Percentiles rank a stretch among this genome's conserved stretches.
Evolutionary conservation across 2,797 vertebrate genomes (phyloP).

Genomic region (Chromobotia macracanthus): DNA sequence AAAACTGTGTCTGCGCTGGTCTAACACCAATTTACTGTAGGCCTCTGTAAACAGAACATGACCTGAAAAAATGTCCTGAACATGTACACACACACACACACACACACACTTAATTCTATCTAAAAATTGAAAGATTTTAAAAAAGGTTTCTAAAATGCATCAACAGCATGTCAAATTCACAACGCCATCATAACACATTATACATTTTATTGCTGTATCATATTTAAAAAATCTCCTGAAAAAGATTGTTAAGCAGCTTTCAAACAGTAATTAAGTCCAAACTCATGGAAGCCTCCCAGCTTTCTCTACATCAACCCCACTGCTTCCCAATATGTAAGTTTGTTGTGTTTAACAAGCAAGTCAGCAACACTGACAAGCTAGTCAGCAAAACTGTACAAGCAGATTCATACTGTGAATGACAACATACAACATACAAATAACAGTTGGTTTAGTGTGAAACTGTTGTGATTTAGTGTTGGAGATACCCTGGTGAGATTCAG

Average conservation of each 20-base stretch:
- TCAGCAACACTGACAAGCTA: background rate
- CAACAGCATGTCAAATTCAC: no score
- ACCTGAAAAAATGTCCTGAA: background rate
- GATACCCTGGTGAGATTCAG: constrained; percentile 46
- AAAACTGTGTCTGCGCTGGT: background rate
- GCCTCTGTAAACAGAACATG: background rate
- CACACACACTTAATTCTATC: background rate
- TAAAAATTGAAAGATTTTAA: no score
- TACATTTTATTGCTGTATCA: no score
- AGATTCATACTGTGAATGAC: constrained; percentile 17
- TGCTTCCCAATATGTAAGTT: constrained; percentile 1
- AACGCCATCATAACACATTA: no score
- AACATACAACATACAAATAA: constrained; percentile 34
- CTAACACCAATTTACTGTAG: constrained; percentile 8
- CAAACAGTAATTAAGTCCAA: background rate
- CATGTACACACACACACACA: background rate
- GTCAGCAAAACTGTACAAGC: constrained; percentile 11
- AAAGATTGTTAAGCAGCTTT: background rate
- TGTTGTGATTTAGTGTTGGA: constrained; percentile 23
- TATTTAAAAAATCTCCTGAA: no score
- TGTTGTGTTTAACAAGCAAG: constrained; percentile 25
- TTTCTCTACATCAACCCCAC: background rate
- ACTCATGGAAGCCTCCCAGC: background rate
- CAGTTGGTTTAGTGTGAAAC: constrained; percentile 25
- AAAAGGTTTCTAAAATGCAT: no score